Conservation (phyloP, 1,140 invertebrate genomes). For the Meloidogyne floridensis region DNA sequence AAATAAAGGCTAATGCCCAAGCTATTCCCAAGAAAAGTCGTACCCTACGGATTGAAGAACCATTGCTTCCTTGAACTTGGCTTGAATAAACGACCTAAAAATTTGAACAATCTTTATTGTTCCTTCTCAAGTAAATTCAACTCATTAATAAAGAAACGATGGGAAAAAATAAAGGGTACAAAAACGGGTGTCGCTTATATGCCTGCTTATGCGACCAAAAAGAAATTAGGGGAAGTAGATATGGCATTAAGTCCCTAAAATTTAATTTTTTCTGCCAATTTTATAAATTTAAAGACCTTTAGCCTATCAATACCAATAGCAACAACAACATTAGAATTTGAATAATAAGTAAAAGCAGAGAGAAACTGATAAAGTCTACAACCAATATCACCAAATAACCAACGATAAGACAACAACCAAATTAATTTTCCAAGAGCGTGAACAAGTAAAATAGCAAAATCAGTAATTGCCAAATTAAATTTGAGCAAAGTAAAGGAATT, state of each 20-base stretch:
- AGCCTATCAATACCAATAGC: slow-evolving; percentile 57
- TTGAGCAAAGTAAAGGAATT: slow-evolving; percentile 58
- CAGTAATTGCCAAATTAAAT: slow-evolving; percentile 54
- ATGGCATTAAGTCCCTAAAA: no score
- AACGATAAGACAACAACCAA: slow-evolving; percentile 55
- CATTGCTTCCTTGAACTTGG: slow-evolving; percentile 23
- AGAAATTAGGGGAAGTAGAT: no score
- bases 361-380: slow-evolving; percentile 60
- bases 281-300: slow-evolving; percentile 36
- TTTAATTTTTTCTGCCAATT: not conserved
- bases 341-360: slow-evolving; percentile 61
- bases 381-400: slow-evolving; percentile 52
- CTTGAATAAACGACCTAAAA: slow-evolving; percentile 25
- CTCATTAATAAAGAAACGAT: not conserved
- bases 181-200: not conserved
- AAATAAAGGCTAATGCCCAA: slow-evolving; percentile 54
- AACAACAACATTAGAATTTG: slow-evolving; percentile 59
- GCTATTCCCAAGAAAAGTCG: slow-evolving; percentile 43
- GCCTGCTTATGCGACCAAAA: no score
- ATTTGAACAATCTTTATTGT: not conserved
- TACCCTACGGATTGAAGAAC: slow-evolving; percentile 50
- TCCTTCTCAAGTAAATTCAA: slow-evolving; percentile 6
- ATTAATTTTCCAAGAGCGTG: slow-evolving; percentile 58
- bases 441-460: slow-evolving; percentile 58
- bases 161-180: not conserved